Evolutionary conservation across 2,888 invertebrate genomes (phyloP), one percentile per base, ranked within the genome.

Genomic region (Oxystoma pomonae): DNA sequence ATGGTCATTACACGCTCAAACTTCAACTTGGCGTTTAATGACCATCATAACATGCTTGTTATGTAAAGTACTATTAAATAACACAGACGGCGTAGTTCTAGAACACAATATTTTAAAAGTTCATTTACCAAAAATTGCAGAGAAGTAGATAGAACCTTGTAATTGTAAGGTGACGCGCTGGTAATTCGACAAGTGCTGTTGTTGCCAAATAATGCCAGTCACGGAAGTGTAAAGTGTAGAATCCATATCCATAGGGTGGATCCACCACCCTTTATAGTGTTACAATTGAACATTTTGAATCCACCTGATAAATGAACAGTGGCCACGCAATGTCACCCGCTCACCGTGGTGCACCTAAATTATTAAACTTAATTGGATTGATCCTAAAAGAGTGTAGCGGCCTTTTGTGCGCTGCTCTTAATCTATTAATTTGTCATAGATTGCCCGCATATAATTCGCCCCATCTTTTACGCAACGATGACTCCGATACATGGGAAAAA

Each of bases 221-320:
- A 16, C 58, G 74, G 74, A 69, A 76, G 71, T 71, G 68, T 69
- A 71, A 74, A 74, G 73, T 50, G 50, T 12, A n/a, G n/a, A n/a
- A n/a, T n/a, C n/a, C n/a, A n/a, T n/a, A n/a, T n/a, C n/a, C n/a
- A n/a, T n/a, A n/a, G n/a, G n/a, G n/a, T n/a, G n/a, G 35, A 12
- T 35, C 12, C 12, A 70, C 53, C 53, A 16, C 53, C 16, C 7
- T 17, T 7, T 19, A n/a, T 5, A 16, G 17, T 19, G 53, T 53
- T 17, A 9, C 16, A 53, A 53, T 53, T 53, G n/a, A 53, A 53
- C 69, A 53, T 53, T 53, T 53, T 53, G 16, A 53, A 53, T 53
- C 5, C 77, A 78, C 78, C 77, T 78, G 77, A 77, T 76, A 73
- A 77, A 76, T 76, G 75, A 72, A 70, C 70, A 70, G 69, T 72